These are phyloP conservation scores for Pollimyrus isidori DNA, from an alignment of 2,113 vertebrate genomes.

Conservation along the genomic window DNA sequence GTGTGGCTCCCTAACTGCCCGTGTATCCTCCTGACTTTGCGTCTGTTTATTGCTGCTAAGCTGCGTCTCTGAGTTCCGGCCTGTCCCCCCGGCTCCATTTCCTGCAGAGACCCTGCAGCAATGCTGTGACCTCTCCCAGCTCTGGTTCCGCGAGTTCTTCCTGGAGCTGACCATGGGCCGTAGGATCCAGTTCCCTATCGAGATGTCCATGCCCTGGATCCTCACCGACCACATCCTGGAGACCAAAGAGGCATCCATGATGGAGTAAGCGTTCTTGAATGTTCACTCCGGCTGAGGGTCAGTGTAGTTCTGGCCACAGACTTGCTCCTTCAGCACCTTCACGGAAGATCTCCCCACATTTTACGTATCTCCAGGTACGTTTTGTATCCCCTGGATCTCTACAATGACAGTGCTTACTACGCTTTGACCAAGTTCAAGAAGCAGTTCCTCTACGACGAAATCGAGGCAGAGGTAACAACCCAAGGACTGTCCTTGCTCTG, in stretches of 20 bases:
- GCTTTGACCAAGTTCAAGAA: constrained; percentile 98
- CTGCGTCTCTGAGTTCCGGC: too few relatives aligned
- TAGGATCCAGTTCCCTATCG: constrained; percentile 97
- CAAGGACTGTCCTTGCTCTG: background rate
- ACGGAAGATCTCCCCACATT: background rate
- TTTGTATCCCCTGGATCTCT: constrained; percentile 91
- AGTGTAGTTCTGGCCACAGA: too few relatives aligned
- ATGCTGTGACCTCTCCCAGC: constrained; percentile 95
- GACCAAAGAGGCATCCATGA: constrained; percentile 99
- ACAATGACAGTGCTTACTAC: constrained; percentile 96
- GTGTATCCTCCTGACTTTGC: too few relatives aligned
- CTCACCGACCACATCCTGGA: constrained; percentile 97
- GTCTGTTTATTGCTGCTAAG: too few relatives aligned
- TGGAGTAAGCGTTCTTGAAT: constrained; percentile 74
- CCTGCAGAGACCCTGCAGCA: constrained; percentile 89
- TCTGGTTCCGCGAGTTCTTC: constrained; percentile 99
- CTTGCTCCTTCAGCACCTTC: background rate
- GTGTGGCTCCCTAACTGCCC: too few relatives aligned
- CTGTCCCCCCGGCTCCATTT: too few relatives aligned
- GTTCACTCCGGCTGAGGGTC: too few relatives aligned
- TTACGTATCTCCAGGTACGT: constrained; percentile 71
- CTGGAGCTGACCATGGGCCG: constrained; percentile 97
- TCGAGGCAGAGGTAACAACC: constrained; percentile 85
- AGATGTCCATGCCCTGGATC: constrained; percentile 99
- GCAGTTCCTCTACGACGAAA: constrained; percentile 97